Percentiles rank a stretch among this genome's conserved stretches.
Evolutionary conservation across 2,888 invertebrate genomes (phyloP).

Genomic region (Cosmia pyralina): DNA sequence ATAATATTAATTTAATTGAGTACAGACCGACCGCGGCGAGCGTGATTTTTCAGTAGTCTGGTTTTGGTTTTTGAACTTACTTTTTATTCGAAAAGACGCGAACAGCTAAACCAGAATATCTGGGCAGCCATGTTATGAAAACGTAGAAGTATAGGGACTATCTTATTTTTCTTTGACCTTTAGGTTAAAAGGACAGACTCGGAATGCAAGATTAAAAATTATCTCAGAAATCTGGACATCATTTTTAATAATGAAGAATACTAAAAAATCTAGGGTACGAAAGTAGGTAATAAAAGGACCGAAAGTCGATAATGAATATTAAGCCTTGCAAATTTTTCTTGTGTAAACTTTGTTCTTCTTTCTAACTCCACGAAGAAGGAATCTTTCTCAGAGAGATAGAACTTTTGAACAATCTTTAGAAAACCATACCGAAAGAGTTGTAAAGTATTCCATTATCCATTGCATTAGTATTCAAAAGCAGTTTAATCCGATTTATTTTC

Average conservation of each 20-base stretch:
- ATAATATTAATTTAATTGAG: too few relatives aligned
- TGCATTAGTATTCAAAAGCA: not conserved
- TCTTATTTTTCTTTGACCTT: slow-evolving; percentile 4
- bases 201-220: slow-evolving; percentile 18
- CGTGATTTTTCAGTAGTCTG: too few relatives aligned
- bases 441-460: too few relatives aligned
- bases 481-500: not conserved
- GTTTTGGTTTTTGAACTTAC: too few relatives aligned
- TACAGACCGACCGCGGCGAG: too few relatives aligned
- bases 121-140: not conserved
- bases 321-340: slow-evolving; percentile 21
- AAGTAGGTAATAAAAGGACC: slow-evolving; percentile 3
- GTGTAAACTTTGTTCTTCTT: not conserved
- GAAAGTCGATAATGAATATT: slow-evolving; percentile 17
- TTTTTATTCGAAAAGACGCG: not conserved
- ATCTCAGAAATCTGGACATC: not conserved
- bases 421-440: too few relatives aligned
- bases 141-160: not conserved
- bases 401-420: not conserved
- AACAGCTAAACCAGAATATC: not conserved
- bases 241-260: slow-evolving; percentile 3
- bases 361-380: not conserved
- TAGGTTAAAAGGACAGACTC: not conserved
- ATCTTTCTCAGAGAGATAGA: too few relatives aligned
- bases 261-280: slow-evolving; percentile 4